Conservation (phyloP, 2,113 vertebrate species). For the Malurus cyaneus region DNA sequence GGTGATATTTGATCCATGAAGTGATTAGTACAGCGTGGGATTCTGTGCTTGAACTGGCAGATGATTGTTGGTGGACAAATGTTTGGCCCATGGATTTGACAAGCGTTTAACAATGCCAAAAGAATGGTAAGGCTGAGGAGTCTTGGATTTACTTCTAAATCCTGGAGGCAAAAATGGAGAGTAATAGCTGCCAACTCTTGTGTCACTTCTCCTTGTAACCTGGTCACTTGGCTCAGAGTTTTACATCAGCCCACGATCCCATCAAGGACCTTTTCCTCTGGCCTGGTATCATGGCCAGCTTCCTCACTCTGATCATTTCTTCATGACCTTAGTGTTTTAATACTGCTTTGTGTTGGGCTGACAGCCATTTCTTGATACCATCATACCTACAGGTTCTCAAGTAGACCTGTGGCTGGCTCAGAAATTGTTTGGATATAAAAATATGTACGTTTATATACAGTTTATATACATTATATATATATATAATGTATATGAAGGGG, state of each 20-base stretch:
- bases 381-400: not conserved
- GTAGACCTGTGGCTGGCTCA: not conserved
- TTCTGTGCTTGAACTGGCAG: not conserved
- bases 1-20: not conserved
- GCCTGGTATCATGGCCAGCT: not conserved
- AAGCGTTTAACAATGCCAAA: not conserved
- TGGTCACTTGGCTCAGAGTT: not conserved
- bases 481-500: not conserved
- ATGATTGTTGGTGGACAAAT: not conserved
- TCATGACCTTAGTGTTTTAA: not conserved
- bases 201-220: not conserved
- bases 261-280: not conserved
- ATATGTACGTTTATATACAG: not conserved
- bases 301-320: not conserved
- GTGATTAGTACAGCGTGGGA: not conserved
- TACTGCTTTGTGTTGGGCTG: not conserved
- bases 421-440: not conserved
- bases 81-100: not conserved
- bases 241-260: not conserved
- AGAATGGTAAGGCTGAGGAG: not conserved
- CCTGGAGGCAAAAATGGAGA: not conserved
- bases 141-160: not conserved
- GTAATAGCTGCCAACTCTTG: not conserved
- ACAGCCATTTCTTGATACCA: not conserved
- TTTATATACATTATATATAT: not conserved